These are phyloP conservation scores for Pseudoips prasinana DNA, from an alignment of 2,888 invertebrate species.

Conservation along the genomic window DNA sequence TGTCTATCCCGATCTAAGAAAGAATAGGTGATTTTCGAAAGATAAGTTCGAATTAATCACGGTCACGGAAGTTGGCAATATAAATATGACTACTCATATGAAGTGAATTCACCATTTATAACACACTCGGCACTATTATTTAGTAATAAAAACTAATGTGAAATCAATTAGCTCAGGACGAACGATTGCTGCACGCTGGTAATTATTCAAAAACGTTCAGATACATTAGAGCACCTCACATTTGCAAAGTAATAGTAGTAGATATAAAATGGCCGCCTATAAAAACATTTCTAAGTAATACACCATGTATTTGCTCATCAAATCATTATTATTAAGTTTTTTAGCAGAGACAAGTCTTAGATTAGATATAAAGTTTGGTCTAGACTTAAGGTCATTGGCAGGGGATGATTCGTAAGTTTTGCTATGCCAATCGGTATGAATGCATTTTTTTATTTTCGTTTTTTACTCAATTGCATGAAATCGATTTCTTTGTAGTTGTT, in stretches of 20 bases:
- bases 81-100: conserved; percentile 22
- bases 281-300: conserved; percentile 54
- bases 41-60: conserved; percentile 22
- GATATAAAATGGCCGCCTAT: conserved; percentile 45
- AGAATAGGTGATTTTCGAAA: conserved; percentile 9
- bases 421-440: conserved; percentile 48
- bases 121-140: conserved; percentile 33
- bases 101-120: conserved; percentile 24
- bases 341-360: conserved; percentile 42
- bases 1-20: conserved; percentile 11
- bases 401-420: conserved; percentile 77
- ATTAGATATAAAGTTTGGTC: conserved; percentile 49
- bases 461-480: conserved; percentile 62
- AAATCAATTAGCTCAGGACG: conserved; percentile 55
- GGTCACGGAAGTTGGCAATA: conserved; percentile 36
- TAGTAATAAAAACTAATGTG: conserved; percentile 49
- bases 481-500: conserved; percentile 72
- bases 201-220: conserved; percentile 54
- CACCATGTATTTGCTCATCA: conserved; percentile 58
- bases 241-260: conserved; percentile 53
- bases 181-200: conserved; percentile 50
- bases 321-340: conserved; percentile 58
- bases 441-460: conserved; percentile 61
- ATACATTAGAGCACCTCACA: conserved; percentile 47
- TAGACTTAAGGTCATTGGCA: conserved; percentile 72